Evolutionary conservation across 2,888 invertebrate genomes (phyloP).

Genomic region (Acrobasis suavella): DNA sequence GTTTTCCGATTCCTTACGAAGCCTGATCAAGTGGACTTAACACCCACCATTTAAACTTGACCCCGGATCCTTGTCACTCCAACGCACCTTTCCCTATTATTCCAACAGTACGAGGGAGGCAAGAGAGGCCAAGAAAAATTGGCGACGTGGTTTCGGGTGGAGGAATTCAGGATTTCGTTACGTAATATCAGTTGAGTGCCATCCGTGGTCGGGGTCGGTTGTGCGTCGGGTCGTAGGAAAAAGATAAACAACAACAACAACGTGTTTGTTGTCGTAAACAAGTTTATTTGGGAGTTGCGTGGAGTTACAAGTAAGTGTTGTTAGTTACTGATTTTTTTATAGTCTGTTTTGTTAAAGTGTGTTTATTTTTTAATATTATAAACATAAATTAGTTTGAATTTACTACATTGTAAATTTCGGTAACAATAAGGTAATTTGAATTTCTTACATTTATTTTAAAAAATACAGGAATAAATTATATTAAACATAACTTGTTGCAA

Average conservation of each 20-base stretch:
- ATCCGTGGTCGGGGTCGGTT: conserved; percentile 55
- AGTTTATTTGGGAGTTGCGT: conserved; percentile 39
- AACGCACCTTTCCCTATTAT: background rate
- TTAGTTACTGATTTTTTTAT: conserved; percentile 10
- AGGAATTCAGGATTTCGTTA: conserved; percentile 72
- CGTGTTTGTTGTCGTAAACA: conserved; percentile 78
- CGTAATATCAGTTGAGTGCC: conserved; percentile 73
- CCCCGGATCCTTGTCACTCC: conserved; percentile 30
- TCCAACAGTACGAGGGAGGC: conserved; percentile 27
- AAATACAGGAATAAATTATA: too few relatives aligned
- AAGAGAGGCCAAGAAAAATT: conserved; percentile 43
- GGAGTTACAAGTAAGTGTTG: conserved; percentile 37
- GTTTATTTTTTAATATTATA: background rate
- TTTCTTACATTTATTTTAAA: too few relatives aligned
- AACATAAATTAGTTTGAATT: too few relatives aligned
- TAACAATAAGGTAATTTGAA: too few relatives aligned
- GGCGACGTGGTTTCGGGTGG: conserved; percentile 49
- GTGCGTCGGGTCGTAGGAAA: conserved; percentile 42
- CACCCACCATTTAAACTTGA: conserved; percentile 45
- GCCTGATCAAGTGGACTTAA: conserved; percentile 35
- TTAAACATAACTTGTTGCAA: too few relatives aligned
- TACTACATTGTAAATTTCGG: too few relatives aligned
- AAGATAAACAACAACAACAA: conserved; percentile 79
- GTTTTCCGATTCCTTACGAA: conserved; percentile 59
- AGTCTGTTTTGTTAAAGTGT: background rate